phyloP scores from a whole-genome alignment of 2,888 invertebrate species.

The Idaea straminata region DNA sequence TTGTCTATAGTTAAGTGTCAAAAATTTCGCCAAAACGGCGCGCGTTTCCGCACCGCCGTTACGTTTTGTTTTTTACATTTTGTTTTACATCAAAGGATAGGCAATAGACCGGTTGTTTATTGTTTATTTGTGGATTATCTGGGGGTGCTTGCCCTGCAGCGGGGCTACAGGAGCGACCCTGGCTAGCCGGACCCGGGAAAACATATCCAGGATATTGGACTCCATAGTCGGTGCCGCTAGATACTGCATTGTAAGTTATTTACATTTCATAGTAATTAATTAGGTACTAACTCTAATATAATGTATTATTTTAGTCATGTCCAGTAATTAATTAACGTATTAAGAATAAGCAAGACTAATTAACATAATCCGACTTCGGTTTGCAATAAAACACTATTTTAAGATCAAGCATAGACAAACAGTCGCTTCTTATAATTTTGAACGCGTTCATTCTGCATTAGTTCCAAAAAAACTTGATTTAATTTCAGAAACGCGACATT shows the following conservation, averaged over 20 bases:
- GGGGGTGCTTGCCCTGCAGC: conserved; percentile 55
- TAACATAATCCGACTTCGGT: not conserved
- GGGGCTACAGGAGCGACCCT: conserved; percentile 61
- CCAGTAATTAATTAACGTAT: not conserved
- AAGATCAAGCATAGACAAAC: conserved; percentile 5
- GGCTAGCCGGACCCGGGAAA: conserved; percentile 73
- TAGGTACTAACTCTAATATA: not conserved
- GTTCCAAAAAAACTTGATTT: conserved; percentile 61
- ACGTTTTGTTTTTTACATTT: conserved; percentile 76
- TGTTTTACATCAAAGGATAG: conserved; percentile 78
- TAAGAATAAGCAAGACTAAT: not conserved
- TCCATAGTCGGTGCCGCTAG: conserved; percentile 76
- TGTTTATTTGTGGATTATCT: conserved; percentile 56
- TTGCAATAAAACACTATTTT: not conserved
- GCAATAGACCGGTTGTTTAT: conserved; percentile 61
- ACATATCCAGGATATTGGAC: conserved; percentile 76
- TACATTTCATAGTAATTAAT: no score
- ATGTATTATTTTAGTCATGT: not conserved
- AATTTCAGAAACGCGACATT: conserved; percentile 72
- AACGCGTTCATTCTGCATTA: conserved; percentile 46
- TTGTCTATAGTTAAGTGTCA: conserved; percentile 47
- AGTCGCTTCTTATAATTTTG: conserved; percentile 35
- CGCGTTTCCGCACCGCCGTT: conserved; percentile 59
- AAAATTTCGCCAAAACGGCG: conserved; percentile 72
- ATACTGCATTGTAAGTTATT: conserved; percentile 75